These are phyloP conservation scores for Stigmatopora nigra DNA, from an alignment of 2,113 vertebrate genomes.

Conservation along the genomic window DNA sequence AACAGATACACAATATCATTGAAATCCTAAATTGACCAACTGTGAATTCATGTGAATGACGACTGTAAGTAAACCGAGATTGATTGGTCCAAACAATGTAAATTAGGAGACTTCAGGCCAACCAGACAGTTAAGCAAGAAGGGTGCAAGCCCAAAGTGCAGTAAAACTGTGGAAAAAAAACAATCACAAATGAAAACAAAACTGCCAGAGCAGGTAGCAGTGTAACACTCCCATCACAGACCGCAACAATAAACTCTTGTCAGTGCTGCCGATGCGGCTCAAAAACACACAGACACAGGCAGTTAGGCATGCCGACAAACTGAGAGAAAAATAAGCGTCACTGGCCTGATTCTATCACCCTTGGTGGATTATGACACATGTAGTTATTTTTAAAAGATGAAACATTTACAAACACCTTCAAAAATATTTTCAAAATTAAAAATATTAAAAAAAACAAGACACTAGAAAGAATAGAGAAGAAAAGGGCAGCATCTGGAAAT, in stretches of 20 bases:
- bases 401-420: slow-evolving; percentile 13
- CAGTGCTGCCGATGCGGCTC: slow-evolving; percentile 51
- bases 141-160: slow-evolving; percentile 52
- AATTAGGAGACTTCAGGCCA: slow-evolving; percentile 14
- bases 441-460: slow-evolving; percentile 27
- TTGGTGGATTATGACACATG: slow-evolving; percentile 12
- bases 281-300: slow-evolving; percentile 62
- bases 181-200: slow-evolving; percentile 48
- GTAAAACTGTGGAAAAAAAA: slow-evolving; percentile 24
- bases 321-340: slow-evolving; percentile 43
- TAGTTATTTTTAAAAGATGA: slow-evolving; percentile 8
- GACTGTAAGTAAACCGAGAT: background rate
- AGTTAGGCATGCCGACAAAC: slow-evolving; percentile 68
- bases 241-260: slow-evolving; percentile 44
- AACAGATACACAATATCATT: background rate
- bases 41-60: background rate
- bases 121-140: slow-evolving; percentile 35
- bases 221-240: slow-evolving; percentile 5
- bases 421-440: slow-evolving; percentile 11
- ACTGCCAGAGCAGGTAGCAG: slow-evolving; percentile 39
- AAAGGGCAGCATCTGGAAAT: slow-evolving; percentile 26
- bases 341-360: slow-evolving; percentile 6
- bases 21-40: background rate
- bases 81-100: background rate
- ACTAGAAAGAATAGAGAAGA: slow-evolving; percentile 35